Conservation (phyloP, 2,113 vertebrate species). For the Cavia aperea region DNA sequence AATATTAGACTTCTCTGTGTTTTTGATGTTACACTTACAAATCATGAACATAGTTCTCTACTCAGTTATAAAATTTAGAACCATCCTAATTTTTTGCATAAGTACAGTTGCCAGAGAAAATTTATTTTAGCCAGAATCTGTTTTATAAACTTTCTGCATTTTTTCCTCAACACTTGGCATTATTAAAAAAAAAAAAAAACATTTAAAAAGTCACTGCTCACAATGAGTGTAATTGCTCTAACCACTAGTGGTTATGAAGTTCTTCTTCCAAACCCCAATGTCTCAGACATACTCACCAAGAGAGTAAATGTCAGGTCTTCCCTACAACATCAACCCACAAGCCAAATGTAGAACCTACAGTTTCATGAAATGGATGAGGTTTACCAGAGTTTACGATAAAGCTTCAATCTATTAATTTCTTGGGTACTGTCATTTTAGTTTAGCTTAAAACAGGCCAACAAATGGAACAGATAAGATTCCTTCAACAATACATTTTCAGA, state of each 20-base stretch:
- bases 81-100: not conserved
- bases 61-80: not conserved
- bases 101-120: not conserved
- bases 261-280: not conserved
- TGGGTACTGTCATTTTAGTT: not conserved
- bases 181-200: not conserved
- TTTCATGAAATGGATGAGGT: not conserved
- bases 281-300: not conserved
- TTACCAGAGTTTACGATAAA: not conserved
- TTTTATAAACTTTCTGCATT: not conserved
- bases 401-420: not conserved
- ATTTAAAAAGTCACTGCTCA: no score
- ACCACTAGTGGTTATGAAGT: not conserved
- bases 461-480: not conserved
- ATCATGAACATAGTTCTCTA: not conserved
- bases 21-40: not conserved
- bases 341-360: not conserved
- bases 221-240: not conserved
- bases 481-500: not conserved
- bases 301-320: not conserved
- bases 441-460: not conserved
- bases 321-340: not conserved
- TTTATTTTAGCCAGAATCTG: not conserved
- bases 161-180: not conserved
- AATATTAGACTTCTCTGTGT: not conserved